These are phyloP conservation scores for Hyphantria cunea DNA, from an alignment of 1,140 invertebrate species.

Conservation along the genomic window DNA sequence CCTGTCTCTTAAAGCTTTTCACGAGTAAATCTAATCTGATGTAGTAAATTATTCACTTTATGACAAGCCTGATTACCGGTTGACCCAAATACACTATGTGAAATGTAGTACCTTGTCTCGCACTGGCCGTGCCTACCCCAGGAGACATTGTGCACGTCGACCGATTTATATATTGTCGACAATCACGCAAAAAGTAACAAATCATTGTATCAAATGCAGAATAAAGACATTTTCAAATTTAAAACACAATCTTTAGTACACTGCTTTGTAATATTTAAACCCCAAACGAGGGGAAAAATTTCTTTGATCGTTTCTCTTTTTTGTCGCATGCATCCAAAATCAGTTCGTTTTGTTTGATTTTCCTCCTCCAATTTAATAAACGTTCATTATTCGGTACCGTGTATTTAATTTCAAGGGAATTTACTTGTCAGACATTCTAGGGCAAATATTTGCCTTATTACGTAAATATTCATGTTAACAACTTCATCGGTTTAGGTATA, in stretches of 20 bases:
- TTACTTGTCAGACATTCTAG: slow-evolving; percentile 7
- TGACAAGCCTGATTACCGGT: slow-evolving; percentile 50
- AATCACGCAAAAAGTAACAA: neutral
- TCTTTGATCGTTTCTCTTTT: slow-evolving; percentile 37
- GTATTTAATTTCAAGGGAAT: slow-evolving; percentile 5
- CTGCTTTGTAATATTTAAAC: slow-evolving; percentile 32
- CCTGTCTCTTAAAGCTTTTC: slow-evolving; percentile 22
- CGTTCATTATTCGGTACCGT: slow-evolving; percentile 24
- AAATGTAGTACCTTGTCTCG: slow-evolving; percentile 29
- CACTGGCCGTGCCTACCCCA: slow-evolving; percentile 10
- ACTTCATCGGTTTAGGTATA: slow-evolving; percentile 6
- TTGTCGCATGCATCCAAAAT: slow-evolving; percentile 33
- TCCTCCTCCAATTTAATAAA: slow-evolving; percentile 33
- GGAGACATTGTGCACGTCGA: slow-evolving; percentile 2
- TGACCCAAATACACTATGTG: slow-evolving; percentile 53
- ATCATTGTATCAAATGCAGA: neutral
- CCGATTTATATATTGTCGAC: neutral
- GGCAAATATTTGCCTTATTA: slow-evolving; percentile 11
- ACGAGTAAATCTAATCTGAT: slow-evolving; percentile 42
- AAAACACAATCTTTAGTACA: neutral
- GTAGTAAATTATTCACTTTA: slow-evolving; percentile 51
- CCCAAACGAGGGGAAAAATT: slow-evolving; percentile 31
- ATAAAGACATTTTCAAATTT: neutral
- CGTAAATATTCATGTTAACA: slow-evolving; percentile 10
- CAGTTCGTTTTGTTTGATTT: slow-evolving; percentile 28